Evolutionary conservation across 2,888 invertebrate species (phyloP), one percentile per base, ranked within the genome.

Genomic region (Cerastis leucographa): DNA sequence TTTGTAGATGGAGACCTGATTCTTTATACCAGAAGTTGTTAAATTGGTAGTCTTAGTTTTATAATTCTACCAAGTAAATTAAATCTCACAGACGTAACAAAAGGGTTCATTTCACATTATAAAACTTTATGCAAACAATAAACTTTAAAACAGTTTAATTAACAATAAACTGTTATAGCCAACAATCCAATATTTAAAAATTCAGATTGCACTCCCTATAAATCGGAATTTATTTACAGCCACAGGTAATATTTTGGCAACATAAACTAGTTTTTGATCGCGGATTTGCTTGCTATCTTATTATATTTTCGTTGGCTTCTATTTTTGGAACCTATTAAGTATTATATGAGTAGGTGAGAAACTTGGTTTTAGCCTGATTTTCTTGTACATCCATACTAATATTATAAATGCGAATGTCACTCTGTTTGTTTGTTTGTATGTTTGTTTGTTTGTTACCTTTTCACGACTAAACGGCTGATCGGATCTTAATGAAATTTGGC

Each of bases 81-180:
- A 59, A 35, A 46, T 25, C n/a, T 14, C 49, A 68, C 69, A 70
- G 35, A 54, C 1, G 62, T 49, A 85, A 81, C 83, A 87, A 85
- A 89, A 71, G 46, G 70, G n/a, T 79, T 83, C 65, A 90, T 91
- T 91, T 90, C 83, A 83, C 88, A 82, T 88, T 81, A 89, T 93
- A 91, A 92, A 92, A 86, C 70, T 89, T 90, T 90, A 91, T 85
- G 69, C 77, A 84, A 80, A 84, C 81, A 86, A 89, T 91, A 91
- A 91, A 90, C 42, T 85, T 84, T 87, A 88, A 91, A 89, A 77
- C 88, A 87, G 90, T 91, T 89, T 90, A 91, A 92, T 92, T 90
- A 88, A 86, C 85, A 89, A 89, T 87, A 88, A 90, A 90, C 65
- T 74, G 51, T 69, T 85, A 79, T 64, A 49, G 78, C 79, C 81